Percentiles rank a stretch among this genome's conserved stretches.
phyloP scores from a whole-genome alignment of 2,888 invertebrate genomes.

The Rhagonycha fulva region DNA sequence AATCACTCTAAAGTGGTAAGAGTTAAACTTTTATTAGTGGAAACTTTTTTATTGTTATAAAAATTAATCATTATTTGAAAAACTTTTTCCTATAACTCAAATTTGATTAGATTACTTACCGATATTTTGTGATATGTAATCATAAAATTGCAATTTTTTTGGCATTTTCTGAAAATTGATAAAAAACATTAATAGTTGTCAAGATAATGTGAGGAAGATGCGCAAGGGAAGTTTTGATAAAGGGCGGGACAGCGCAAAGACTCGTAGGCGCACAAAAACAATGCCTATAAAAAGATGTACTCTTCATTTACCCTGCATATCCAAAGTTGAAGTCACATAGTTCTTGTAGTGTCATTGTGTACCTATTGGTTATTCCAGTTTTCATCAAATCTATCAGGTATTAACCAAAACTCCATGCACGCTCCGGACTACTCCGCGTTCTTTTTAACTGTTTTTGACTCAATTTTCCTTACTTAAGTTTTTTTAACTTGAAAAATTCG shows the following conservation, averaged over 20 bases:
- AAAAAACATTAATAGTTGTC: slow-evolving; percentile 36
- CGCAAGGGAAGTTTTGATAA: slow-evolving; percentile 30
- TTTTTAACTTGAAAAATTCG: background rate
- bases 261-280: slow-evolving; percentile 36
- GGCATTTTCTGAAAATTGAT: slow-evolving; percentile 13
- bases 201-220: slow-evolving; percentile 36
- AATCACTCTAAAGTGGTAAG: no score
- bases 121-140: background rate
- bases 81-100: background rate
- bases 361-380: slow-evolving; percentile 9
- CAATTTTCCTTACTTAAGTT: background rate
- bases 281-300: slow-evolving; percentile 36
- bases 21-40: no score
- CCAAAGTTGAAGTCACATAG: slow-evolving; percentile 34
- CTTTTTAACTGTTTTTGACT: no score
- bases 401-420: slow-evolving; percentile 6
- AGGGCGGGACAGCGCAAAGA: slow-evolving; percentile 37
- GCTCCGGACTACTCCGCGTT: background rate
- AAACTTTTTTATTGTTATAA: no score
- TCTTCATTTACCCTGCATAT: slow-evolving; percentile 32
- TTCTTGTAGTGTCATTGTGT: slow-evolving; percentile 25
- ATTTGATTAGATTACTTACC: background rate
- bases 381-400: background rate
- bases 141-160: background rate
- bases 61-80: background rate